Conservation (phyloP, 2,888 invertebrate genomes). For the Dinocampus coccinellae region DNA sequence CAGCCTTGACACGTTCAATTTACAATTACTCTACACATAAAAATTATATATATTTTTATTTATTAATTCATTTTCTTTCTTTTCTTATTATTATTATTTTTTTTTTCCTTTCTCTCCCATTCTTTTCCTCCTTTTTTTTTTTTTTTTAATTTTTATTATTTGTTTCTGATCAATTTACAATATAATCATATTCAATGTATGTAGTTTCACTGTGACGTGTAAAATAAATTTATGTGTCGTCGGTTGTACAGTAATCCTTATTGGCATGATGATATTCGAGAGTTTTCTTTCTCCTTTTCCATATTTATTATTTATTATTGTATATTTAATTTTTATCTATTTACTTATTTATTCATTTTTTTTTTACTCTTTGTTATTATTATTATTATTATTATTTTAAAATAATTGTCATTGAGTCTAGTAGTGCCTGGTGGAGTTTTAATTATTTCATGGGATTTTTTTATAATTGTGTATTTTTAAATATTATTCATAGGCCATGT, state of each 20-base stretch:
- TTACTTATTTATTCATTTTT: neutral
- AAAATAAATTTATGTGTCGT: slow-evolving; percentile 35
- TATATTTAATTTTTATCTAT: slow-evolving; percentile 2
- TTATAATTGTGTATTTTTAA: neutral
- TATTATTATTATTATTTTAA: neutral
- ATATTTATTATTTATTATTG: slow-evolving; percentile 6
- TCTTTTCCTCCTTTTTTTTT: neutral
- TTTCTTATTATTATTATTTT: slow-evolving; percentile 1
- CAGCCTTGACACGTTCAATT: slow-evolving; percentile 1
- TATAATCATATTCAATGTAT: neutral
- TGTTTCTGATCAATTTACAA: neutral
- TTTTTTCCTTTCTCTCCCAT: neutral
- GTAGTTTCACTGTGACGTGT: slow-evolving; percentile 35
- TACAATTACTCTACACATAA: slow-evolving; percentile 18
- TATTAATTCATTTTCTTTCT: neutral
- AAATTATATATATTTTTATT: slow-evolving; percentile 20
- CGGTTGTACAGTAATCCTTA: slow-evolving; percentile 13
- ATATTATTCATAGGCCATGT: slow-evolving; percentile 47
- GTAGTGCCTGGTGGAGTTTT: too few species aligned
- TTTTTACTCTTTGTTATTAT: neutral
- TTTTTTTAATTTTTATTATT: neutral
- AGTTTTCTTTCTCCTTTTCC: slow-evolving; percentile 12
- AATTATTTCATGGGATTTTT: neutral
- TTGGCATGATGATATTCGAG: slow-evolving; percentile 24
- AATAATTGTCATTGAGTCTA: neutral